A percentile compares a stretch with the other conserved stretches of the same genome.
Conservation (phyloP, 92 coral and sea anemone species). For the Porites cylindrica region DNA sequence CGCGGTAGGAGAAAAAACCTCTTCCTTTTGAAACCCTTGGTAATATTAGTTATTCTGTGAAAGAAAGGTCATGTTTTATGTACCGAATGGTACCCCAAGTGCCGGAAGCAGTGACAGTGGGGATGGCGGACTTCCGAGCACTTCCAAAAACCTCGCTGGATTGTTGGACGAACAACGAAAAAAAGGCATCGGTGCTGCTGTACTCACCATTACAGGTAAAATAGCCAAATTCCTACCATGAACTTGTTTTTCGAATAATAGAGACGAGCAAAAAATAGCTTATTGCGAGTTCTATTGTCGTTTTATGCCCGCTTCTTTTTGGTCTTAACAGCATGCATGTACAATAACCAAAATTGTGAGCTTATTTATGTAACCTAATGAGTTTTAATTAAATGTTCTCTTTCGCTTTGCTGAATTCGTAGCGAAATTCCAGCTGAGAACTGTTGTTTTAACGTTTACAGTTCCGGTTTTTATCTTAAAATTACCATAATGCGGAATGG, state of each 20-base stretch:
- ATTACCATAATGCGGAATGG: background rate
- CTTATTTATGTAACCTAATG: too few species aligned
- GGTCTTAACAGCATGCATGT: too few species aligned
- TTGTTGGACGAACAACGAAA: slow-evolving; percentile 83
- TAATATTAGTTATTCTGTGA: background rate
- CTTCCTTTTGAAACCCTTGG: background rate
- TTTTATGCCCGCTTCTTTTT: background rate
- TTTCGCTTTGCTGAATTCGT: too few species aligned
- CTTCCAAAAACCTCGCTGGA: slow-evolving; percentile 73
- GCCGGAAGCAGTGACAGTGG: slow-evolving; percentile 48
- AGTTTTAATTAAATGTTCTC: too few species aligned
- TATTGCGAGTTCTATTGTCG: background rate
- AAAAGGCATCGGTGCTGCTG: slow-evolving; percentile 73
- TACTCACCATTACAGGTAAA: slow-evolving; percentile 77
- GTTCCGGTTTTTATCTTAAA: background rate
- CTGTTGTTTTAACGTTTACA: background rate
- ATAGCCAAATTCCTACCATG: background rate
- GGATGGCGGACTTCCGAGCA: slow-evolving; percentile 13
- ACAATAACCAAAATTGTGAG: too few species aligned
- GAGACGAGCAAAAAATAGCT: background rate
- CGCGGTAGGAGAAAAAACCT: background rate
- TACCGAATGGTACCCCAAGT: slow-evolving; percentile 57
- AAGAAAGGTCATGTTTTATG: slow-evolving; percentile 65
- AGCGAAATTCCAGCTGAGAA: background rate
- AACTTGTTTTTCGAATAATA: too few species aligned